Evolutionary conservation across 2,797 vertebrate genomes (phyloP), one percentile per base, ranked within the genome.

Genomic region (Micrastur ruficollis): DNA sequence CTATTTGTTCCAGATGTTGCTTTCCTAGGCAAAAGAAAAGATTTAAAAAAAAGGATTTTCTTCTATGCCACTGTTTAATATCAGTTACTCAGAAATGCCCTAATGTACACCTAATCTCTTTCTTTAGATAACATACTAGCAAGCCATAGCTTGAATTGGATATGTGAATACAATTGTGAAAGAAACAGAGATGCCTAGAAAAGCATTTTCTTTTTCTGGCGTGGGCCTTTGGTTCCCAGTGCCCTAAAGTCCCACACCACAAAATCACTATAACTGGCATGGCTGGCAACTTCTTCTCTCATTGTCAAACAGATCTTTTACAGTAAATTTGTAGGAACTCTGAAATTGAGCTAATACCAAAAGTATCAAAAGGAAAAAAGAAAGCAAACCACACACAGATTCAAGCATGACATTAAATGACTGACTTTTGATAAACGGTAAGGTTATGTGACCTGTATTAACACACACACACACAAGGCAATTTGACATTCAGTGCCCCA

Each of bases 1-100:
- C 89, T 95, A 97, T 97, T 93, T 81, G 81, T 97, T 98, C 97
- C 98, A 97, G 97, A 98, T 97, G 97, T 97, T 97, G 84, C 91
- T 96, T 25, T 40, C 78, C 56, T 88, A 86, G 68, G 70, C 38
- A 63, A 86, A 90, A 82, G 76, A 80, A 34, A 52, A 42, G 46
- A 11, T 31, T 14, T 19, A 14, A 12, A 32, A 52, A 59, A 36
- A 31, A 31, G 20, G 18, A 42, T 31, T 42, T 89, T 86, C 50
- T 89, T 75, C 72, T 82, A 34, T 81, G 56, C 71, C 53, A 56
- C 95, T 95, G 90, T 89, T 97, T 96, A 93, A 92, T 96, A 95
- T 96, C 81, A 90, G 50, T 65, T 84, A 86, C 47, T 86, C 68
- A 92, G 78, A 90, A 74, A 92, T 91, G 65, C 86, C 31, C 32